Base-by-base conservation (phyloP, 2,113 vertebrate genomes). In the Alethe castanea region DNA sequence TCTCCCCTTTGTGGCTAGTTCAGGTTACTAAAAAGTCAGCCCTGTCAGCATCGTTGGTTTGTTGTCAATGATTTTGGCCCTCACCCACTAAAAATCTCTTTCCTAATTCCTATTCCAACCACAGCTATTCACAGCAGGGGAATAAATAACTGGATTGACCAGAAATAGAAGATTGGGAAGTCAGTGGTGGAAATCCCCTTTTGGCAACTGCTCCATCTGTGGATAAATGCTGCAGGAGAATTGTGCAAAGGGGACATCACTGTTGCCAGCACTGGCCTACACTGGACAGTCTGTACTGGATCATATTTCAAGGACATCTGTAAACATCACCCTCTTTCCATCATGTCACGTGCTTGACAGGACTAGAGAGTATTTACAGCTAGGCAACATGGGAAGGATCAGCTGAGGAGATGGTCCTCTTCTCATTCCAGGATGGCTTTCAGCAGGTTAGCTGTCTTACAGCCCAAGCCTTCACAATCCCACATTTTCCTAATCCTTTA, bases 111-210 rank as follows among this genome's bases (percentile, higher is more conserved):
- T 90, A 38, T 6, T 29, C 50, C 47, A 87, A 93, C 81, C 90
- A 78, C 92, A 92, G 38, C 88, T 77, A 90, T 50, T 91, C 91
- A 70, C 60, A 82, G 33, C 78, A 91, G 60, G 82, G 35, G 47
- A 87, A 95, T 93, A 86, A 95, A 94, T 80, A 72, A 59, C 36
- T 18, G 42, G 15, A 86, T 50, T 79, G 62, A 40, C 47, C 81
- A 83, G 81, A 88, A 91, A 81, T 25, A 90, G 78, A 42, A 90
- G 54, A 82, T 8, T 88, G 69, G 69, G 62, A 83, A 95, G 59
- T 70, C 77, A 84, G 60, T 3, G 42, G 26, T 96, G 85, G 90
- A 96, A 96, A 97, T 84, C 85, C 92, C 92, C 92, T 91, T 91
- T 93, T 94, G 90, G 93, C 90, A 93, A 24, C 62, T 19, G 26